A percentile compares a stretch with the other conserved stretches of the same genome.
phyloP scores from a whole-genome alignment of 2,888 invertebrate genomes.

The Alitta virens region DNA sequence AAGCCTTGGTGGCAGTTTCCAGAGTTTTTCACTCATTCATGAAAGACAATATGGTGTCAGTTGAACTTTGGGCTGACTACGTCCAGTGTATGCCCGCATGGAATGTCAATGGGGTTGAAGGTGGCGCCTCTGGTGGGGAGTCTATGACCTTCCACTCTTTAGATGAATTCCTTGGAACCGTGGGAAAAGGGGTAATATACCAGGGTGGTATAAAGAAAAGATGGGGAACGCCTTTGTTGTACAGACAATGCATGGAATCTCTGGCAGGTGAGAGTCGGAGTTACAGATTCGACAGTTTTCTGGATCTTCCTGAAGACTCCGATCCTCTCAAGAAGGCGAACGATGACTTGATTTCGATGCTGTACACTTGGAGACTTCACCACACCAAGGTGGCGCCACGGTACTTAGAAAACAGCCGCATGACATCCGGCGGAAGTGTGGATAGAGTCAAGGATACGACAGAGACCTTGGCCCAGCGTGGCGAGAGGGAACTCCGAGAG shows the following conservation, averaged over 20 bases:
- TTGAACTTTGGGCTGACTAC: neutral
- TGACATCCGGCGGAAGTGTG: slow-evolving; percentile 5
- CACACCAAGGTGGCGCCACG: slow-evolving; percentile 3
- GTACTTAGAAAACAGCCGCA: neutral
- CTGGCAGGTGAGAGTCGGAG: neutral
- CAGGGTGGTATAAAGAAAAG: neutral
- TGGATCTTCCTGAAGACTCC: neutral
- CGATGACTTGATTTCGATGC: slow-evolving; percentile 4
- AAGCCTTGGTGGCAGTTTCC: neutral
- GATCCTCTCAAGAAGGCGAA: slow-evolving; percentile 5
- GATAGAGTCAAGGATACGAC: neutral
- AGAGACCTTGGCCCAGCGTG: neutral
- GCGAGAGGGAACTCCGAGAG: slow-evolving; percentile 2
- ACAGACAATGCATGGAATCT: slow-evolving; percentile 1
- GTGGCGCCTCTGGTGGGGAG: slow-evolving; percentile 10
- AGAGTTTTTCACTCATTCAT: neutral
- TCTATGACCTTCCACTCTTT: slow-evolving; percentile 3
- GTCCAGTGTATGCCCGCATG: slow-evolving; percentile 4
- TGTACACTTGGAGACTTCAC: slow-evolving; percentile 8
- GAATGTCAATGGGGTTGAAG: slow-evolving; percentile 9
- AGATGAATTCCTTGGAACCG: slow-evolving; percentile 9
- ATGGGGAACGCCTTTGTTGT: neutral
- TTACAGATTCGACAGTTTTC: slow-evolving; percentile 11
- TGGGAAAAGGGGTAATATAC: slow-evolving; percentile 6
- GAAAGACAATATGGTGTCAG: neutral